These are phyloP conservation scores for Podarcis siculus DNA, from an alignment of 2,797 vertebrate genomes.

Conservation along the genomic window DNA sequence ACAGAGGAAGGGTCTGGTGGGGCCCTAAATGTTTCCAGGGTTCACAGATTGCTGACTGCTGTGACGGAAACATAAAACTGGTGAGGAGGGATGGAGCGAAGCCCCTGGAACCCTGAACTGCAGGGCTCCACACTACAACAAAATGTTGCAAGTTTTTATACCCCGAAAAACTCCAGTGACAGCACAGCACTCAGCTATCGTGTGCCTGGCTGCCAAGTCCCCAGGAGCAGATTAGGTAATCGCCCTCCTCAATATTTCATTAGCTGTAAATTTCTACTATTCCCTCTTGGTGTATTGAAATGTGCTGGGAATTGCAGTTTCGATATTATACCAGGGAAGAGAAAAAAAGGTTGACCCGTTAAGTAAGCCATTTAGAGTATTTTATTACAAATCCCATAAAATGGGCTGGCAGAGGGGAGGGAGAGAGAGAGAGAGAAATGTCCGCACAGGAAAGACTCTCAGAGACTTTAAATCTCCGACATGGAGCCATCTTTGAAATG, in stretches of 20 bases:
- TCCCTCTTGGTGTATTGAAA: background rate
- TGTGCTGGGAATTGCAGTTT: conserved; percentile 50
- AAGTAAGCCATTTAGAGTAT: conserved; percentile 53
- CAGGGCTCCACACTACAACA: background rate
- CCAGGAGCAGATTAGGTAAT: conserved; percentile 55
- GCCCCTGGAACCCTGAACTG: background rate
- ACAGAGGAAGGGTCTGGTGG: too few relatives aligned
- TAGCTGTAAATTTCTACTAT: conserved; percentile 63
- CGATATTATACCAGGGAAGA: conserved; percentile 28
- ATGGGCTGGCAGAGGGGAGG: background rate
- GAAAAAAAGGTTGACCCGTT: conserved; percentile 62
- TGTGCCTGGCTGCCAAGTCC: background rate
- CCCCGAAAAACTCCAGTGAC: conserved; percentile 8
- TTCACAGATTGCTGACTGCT: background rate
- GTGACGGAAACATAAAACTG: background rate
- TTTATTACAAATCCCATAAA: conserved; percentile 57
- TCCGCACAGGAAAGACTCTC: conserved; percentile 35
- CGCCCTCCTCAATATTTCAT: conserved; percentile 61
- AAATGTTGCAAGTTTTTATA: background rate
- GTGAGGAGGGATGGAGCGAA: background rate
- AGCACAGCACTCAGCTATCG: conserved; percentile 23
- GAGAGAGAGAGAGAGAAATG: conserved; percentile 36
- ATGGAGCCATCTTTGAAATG: conserved; percentile 4
- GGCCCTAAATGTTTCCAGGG: background rate
- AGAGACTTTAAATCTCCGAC: conserved; percentile 47